Evolutionary conservation across 2,888 invertebrate species (phyloP).

Genomic region (Diarsia brunnea): DNA sequence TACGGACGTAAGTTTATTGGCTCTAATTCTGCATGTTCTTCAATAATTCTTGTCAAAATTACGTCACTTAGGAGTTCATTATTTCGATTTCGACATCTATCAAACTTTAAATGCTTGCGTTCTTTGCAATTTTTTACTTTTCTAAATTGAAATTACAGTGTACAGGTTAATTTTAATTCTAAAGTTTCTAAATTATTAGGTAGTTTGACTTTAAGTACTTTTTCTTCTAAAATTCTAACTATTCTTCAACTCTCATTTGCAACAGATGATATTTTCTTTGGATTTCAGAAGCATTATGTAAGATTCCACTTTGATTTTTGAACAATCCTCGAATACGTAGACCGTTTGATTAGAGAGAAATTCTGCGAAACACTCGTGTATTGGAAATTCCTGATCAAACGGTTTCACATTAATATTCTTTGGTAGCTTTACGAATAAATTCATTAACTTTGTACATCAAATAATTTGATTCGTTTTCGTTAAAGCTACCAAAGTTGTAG

Average conservation of each 20-base stretch:
- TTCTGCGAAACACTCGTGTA: conserved; percentile 46
- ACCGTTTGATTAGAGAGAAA: conserved; percentile 73
- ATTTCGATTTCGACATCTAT: conserved; percentile 70
- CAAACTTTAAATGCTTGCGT: conserved; percentile 81
- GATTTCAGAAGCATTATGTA: conserved; percentile 84
- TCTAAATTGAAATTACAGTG: conserved; percentile 73
- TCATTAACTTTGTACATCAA: background rate
- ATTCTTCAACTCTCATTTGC: conserved; percentile 84
- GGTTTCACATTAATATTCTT: conserved; percentile 68
- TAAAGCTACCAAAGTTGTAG: conserved; percentile 78
- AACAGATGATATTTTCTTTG: conserved; percentile 84
- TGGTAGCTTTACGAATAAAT: conserved; percentile 73
- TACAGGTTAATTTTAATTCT: conserved; percentile 72
- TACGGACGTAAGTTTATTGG: conserved; percentile 73
- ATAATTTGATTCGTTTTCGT: conserved; percentile 54
- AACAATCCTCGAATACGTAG: conserved; percentile 70
- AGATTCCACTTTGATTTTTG: conserved; percentile 80
- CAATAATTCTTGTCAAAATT: conserved; percentile 71
- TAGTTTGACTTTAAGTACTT: conserved; percentile 67
- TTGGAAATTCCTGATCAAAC: conserved; percentile 72
- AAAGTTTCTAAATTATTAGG: conserved; percentile 67
- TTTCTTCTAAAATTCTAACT: conserved; percentile 77
- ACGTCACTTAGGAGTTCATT: conserved; percentile 62
- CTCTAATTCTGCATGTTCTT: conserved; percentile 80
- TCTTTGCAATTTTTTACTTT: conserved; percentile 79